These are phyloP conservation scores for Gambusia holbrooki DNA, from an alignment of 2,113 vertebrate genomes.

Conservation along the genomic window DNA sequence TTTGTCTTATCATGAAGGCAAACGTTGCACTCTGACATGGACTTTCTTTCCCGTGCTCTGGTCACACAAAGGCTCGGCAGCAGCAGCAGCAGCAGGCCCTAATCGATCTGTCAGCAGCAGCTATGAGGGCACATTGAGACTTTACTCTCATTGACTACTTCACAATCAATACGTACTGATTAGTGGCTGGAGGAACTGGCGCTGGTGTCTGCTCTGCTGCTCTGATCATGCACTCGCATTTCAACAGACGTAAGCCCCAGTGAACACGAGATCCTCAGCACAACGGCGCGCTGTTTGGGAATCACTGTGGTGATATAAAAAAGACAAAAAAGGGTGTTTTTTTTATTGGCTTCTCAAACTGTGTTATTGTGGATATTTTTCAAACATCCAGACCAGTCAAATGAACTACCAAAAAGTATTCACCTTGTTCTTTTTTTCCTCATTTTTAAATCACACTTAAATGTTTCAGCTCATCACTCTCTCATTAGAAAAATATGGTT, in stretches of 20 bases:
- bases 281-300: not conserved
- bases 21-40: conserved; percentile 11
- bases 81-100: conserved; percentile 26
- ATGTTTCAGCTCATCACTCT: no score
- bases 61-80: conserved; percentile 47
- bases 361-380: no score
- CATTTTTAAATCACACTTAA: no score
- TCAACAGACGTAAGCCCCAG: conserved; percentile 36
- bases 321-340: no score
- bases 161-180: conserved; percentile 73
- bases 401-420: no score
- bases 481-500: not conserved
- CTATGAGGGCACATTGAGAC: conserved; percentile 68
- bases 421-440: no score
- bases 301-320: not conserved
- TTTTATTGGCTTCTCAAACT: no score
- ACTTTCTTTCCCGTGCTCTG: conserved; percentile 60
- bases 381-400: no score
- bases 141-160: conserved; percentile 69
- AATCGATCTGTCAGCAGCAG: conserved; percentile 56
- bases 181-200: conserved; percentile 56
- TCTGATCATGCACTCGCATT: conserved; percentile 22
- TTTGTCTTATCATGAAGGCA: conserved; percentile 8
- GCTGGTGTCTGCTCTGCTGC: conserved; percentile 37
- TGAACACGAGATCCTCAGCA: conserved; percentile 16